These are phyloP conservation scores for Bruchidius siliquastri DNA, from an alignment of 2,888 invertebrate genomes.

Conservation along the genomic window DNA sequence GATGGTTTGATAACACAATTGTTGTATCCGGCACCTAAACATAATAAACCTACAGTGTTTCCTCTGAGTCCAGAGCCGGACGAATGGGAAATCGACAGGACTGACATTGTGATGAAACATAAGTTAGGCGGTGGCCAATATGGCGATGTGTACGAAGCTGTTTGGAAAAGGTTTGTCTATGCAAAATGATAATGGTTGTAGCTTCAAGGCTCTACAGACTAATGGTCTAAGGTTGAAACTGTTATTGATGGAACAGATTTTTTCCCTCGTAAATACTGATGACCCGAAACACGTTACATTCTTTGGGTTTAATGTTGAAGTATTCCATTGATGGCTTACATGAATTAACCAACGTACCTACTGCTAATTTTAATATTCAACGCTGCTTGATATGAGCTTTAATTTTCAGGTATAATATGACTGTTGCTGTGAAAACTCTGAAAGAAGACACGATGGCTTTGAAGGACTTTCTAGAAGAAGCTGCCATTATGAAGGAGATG, in stretches of 20 bases:
- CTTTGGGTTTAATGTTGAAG: too few relatives aligned
- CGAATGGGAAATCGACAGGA: conserved; percentile 97
- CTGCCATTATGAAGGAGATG: conserved; percentile 99
- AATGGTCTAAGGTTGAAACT: too few relatives aligned
- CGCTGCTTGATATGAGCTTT: neutral
- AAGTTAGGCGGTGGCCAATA: conserved; percentile 93
- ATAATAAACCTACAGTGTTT: conserved; percentile 92
- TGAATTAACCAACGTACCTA: too few relatives aligned
- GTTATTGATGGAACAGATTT: too few relatives aligned
- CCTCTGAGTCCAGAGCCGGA: conserved; percentile 90
- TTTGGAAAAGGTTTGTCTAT: conserved; percentile 71
- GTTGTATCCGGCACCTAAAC: conserved; percentile 95
- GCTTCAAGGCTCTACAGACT: too few relatives aligned
- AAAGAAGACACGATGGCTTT: conserved; percentile 99
- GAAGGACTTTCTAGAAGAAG: conserved; percentile 98
- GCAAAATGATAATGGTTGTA: neutral
- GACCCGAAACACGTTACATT: too few relatives aligned
- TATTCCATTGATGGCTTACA: too few relatives aligned
- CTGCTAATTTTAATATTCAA: too few relatives aligned
- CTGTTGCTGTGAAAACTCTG: conserved; percentile 97
- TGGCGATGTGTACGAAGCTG: conserved; percentile 95
- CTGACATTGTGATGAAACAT: conserved; percentile 97
- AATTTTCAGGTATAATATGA: conserved; percentile 71
- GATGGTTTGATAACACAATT: conserved; percentile 97
- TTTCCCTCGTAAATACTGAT: too few relatives aligned